Conservation (phyloP, 2,113 vertebrate genomes). For the Chloroceryle aenea region DNA sequence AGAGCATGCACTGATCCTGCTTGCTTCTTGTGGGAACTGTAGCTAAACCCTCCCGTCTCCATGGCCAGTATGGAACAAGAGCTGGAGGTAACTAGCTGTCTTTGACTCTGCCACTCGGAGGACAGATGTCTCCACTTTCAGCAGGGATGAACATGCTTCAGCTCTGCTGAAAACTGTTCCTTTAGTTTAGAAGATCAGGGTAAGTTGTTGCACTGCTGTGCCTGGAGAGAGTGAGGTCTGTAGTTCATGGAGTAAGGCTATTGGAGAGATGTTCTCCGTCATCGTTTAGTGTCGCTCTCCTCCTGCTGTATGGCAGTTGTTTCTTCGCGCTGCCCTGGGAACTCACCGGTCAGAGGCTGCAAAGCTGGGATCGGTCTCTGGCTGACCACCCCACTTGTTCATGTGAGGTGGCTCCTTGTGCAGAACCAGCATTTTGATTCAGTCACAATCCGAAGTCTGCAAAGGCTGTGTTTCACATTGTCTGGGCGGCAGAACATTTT, state of each 20-base stretch:
- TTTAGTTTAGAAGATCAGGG: background rate
- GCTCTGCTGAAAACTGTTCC: background rate
- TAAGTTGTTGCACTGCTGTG: background rate
- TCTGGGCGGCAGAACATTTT: background rate
- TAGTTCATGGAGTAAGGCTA: background rate
- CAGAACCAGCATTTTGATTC: background rate
- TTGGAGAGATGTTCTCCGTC: background rate
- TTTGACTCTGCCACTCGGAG: background rate
- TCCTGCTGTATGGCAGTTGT: background rate
- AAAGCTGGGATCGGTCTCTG: background rate
- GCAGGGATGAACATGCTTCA: background rate
- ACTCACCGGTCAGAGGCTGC: background rate
- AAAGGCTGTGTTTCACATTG: background rate
- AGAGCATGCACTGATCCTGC: background rate
- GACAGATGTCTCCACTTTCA: background rate
- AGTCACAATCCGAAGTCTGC: background rate
- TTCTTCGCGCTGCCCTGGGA: background rate
- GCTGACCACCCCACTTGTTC: background rate
- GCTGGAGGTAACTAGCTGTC: conserved; percentile 1
- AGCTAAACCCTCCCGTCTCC: background rate
- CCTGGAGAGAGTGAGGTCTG: background rate
- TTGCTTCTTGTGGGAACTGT: background rate
- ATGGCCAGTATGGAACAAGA: background rate
- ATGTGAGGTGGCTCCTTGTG: background rate
- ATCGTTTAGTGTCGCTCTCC: background rate